Conservation (phyloP, 2,797 vertebrate species). For the Myotis vivesi region DNA sequence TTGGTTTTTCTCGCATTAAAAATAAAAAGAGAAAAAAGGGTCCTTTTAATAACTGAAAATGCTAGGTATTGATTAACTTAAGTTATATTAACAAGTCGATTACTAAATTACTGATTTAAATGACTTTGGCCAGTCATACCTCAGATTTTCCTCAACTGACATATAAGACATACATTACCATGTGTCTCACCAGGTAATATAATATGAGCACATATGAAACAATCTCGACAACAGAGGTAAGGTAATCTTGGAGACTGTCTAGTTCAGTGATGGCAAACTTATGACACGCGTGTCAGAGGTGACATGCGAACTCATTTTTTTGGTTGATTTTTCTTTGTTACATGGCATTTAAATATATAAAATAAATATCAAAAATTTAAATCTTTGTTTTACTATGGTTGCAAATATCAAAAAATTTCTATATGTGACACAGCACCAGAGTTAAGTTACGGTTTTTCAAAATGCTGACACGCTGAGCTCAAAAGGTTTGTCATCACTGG, state of each 20-base stretch:
- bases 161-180: not conserved
- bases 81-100: not conserved
- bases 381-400: too few species aligned
- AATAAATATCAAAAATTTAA: too few species aligned
- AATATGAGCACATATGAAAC: not conserved
- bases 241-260: not conserved
- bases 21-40: not conserved
- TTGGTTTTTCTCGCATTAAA: not conserved
- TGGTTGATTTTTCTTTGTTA: too few species aligned
- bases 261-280: too few species aligned
- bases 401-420: too few species aligned
- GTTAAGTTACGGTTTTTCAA: too few species aligned
- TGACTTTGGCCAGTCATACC: not conserved
- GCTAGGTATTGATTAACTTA: not conserved
- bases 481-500: not conserved
- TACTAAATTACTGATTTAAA: not conserved
- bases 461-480: too few species aligned
- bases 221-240: not conserved
- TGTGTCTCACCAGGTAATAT: not conserved
- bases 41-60: conserved; percentile 13
- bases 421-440: too few species aligned
- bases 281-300: too few species aligned
- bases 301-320: too few species aligned
- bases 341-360: too few species aligned
- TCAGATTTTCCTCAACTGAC: conserved; percentile 23